Base-by-base conservation (phyloP, 2,797 vertebrate genomes). In the Falco rusticolus region DNA sequence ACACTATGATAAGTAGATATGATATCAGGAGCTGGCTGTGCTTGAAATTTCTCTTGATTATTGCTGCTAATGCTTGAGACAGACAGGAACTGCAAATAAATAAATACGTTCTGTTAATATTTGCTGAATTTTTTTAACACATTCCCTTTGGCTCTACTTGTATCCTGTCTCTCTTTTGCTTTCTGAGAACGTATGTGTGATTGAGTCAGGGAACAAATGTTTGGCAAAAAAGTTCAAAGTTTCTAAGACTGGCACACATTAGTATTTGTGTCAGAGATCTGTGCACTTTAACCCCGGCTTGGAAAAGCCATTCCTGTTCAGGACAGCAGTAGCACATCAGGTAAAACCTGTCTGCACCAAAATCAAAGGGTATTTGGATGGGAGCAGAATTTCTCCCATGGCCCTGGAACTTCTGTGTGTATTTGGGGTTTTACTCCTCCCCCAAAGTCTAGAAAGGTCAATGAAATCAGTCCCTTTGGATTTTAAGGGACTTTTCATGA, bases 1-100 rank as follows among this genome's bases (percentile, higher is more conserved):
- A 97, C 95, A 91, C 25, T 33, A 21, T 2, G 77, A 89, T 91
- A 95, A 96, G 76, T 54, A 96, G 90, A 94, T 95, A 90, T 50
- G 93, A 65, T 92, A 96, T 89, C 90, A 88, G 69, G 75, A 64
- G 80, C 86, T 92, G 92, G 89, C 94, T 91, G 87, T 53, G 79
- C 95, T 76, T 93, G 90, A 97, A 94, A 76, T 93, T 85, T 95
- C 78, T 89, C 87, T 65, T 72, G 84, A 34, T 90, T 89, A 65
- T 91, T 95, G 76, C 90, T 86, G 89, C 45, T 94, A 87, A 93
- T 75, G 79, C 96, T 95, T 0, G 21, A 96, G 92, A 87, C 81
- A 95, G 94, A 83, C 93, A 97, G 95, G 94, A 97, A 96, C 82
- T 91, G 94, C 93, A 97, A 96, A 96, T 92, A 96, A 95, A 94